Evolutionary conservation across 2,797 vertebrate genomes (phyloP).

Genomic region (Halcyon leucocephala): DNA sequence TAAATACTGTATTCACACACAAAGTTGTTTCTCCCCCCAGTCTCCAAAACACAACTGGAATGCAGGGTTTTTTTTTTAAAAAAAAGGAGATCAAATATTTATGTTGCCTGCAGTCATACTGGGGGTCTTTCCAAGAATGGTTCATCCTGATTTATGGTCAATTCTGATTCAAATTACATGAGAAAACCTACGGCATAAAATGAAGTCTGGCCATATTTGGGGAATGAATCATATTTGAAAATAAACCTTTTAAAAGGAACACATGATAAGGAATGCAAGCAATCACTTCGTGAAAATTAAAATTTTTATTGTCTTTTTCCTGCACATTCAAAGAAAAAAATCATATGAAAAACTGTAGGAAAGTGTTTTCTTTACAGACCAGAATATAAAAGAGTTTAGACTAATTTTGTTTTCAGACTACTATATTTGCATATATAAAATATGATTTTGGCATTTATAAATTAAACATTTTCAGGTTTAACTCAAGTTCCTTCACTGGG

Average conservation of each 20-base stretch:
- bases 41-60: not conserved
- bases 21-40: not conserved
- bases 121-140: conserved; percentile 4
- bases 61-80: not conserved
- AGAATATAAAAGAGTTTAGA: not conserved
- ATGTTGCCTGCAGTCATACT: conserved; percentile 51
- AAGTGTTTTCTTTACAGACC: not conserved
- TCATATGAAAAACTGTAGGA: not conserved
- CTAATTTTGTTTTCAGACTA: not conserved
- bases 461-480: not conserved
- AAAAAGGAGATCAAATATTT: conserved; percentile 67
- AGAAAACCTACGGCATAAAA: conserved; percentile 17
- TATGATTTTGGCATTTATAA: not conserved
- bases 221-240: not conserved
- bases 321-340: not conserved
- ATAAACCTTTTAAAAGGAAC: not conserved
- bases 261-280: not conserved
- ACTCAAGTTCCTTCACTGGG: not conserved
- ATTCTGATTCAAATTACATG: not conserved
- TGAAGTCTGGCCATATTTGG: not conserved
- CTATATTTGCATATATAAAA: not conserved
- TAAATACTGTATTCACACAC: not conserved
- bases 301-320: not conserved
- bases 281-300: not conserved
- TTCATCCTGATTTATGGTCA: conserved; percentile 33